Conservation (phyloP, 2,888 invertebrate species). For the Pollenia amentaria region DNA sequence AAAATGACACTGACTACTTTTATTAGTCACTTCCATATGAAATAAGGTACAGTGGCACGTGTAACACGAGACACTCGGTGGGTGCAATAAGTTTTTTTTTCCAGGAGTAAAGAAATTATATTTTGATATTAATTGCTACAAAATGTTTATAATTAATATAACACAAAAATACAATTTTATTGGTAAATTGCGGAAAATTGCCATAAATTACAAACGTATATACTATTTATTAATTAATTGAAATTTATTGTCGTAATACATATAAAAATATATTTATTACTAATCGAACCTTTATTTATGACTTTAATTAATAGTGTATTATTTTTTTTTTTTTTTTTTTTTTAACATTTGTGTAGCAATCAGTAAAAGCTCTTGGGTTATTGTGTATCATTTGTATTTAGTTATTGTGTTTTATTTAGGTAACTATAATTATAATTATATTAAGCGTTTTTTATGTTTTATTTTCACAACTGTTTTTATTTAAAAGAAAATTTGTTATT, state of each 20-base stretch:
- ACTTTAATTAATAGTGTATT: background rate
- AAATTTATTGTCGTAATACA: background rate
- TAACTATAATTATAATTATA: background rate
- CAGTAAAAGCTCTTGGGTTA: background rate
- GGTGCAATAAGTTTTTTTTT: slow-evolving; percentile 48
- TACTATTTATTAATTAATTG: background rate
- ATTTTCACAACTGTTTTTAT: slow-evolving; percentile 36
- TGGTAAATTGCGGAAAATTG: background rate
- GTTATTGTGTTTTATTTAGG: slow-evolving; percentile 8
- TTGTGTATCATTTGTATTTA: background rate
- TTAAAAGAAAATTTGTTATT: slow-evolving; percentile 32
- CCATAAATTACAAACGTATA: background rate
- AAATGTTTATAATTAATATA: background rate
- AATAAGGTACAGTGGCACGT: background rate
- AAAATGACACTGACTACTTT: slow-evolving; percentile 17
- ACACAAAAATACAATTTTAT: no score
- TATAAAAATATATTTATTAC: no score
- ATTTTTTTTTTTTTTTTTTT: background rate
- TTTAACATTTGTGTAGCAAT: slow-evolving; percentile 1
- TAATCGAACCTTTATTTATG: slow-evolving; percentile 7
- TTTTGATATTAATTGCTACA: slow-evolving; percentile 24
- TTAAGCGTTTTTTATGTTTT: slow-evolving; percentile 13
- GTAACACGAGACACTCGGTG: background rate
- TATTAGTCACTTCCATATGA: slow-evolving; percentile 21
- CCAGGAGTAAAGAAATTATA: background rate